These are phyloP conservation scores for Cliona cf. orientalis DNA, from an alignment of 37 sponge, comb jelly and placozoan genomes.

Conservation along the genomic window DNA sequence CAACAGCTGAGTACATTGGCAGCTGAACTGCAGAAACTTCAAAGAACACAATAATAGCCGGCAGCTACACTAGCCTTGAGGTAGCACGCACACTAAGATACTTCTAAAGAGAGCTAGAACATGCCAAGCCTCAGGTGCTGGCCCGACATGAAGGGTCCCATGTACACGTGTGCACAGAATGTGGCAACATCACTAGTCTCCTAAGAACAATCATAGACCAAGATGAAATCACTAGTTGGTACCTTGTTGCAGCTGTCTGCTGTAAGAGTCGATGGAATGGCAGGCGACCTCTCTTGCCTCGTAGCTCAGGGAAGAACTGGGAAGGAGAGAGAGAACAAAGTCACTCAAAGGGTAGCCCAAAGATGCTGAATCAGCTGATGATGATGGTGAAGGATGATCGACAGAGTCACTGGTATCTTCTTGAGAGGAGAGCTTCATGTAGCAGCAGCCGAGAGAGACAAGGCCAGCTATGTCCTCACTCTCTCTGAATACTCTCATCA, in stretches of 20 bases:
- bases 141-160: no score
- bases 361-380: not conserved
- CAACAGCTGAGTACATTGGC: no score
- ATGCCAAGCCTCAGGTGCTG: no score
- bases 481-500: conserved; percentile 65
- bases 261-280: conserved; percentile 67
- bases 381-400: not conserved
- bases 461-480: conserved; percentile 40
- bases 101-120: no score
- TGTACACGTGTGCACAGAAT: no score
- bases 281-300: conserved; percentile 78
- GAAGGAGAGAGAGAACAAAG: conserved; percentile 12
- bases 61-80: no score
- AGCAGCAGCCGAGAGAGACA: conserved; percentile 84
- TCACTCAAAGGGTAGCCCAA: conserved; percentile 74
- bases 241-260: conserved; percentile 26
- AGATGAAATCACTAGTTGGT: no score
- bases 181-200: no score
- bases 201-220: no score
- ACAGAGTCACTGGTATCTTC: not conserved
- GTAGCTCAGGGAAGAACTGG: conserved; percentile 55
- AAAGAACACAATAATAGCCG: no score
- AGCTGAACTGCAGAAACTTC: no score
- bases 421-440: conserved; percentile 72
- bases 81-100: no score